Evolutionary conservation across 2,797 vertebrate species (phyloP), one percentile per base, ranked within the genome.

Genomic region (Erpetoichthys calabaricus): DNA sequence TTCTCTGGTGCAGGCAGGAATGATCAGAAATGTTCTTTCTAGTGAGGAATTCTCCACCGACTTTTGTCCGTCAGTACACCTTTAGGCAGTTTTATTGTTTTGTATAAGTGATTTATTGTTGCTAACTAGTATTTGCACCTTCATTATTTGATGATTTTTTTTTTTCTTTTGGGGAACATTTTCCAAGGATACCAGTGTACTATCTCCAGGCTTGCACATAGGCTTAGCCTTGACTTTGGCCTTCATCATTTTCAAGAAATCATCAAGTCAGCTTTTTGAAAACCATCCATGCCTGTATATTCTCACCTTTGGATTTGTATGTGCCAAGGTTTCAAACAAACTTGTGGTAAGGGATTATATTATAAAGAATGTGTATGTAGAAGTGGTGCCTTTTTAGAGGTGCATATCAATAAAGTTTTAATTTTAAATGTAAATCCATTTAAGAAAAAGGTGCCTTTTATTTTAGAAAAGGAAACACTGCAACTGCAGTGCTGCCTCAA

Each of bases 191-290:
- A 99, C 96, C 51, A 98, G 96, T 59, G 96, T 99, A 63, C 76
- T 99, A 67, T 90, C 80, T 66, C 96, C 96, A 47, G 91, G 92
- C 55, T 62, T 94, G 59, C 94, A 97, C 76, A 91, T 98, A 63
- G 83, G 91, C 63, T 80, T 98, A 55, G 78, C 93, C 70, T 84
- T 98, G 60, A 77, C 83, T 2, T 56, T 97, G 75, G 96, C 92
- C 63, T 73, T 91, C 83, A 86, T 94, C 75, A 97, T 99, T 69
- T 97, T 91, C 75, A 95, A 97, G 72, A 98, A 97, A 74, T 99
- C 96, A 8, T 80, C 92, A 68, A 91, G 84, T 59, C 80, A 81
- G 59, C 72, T 99, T 56, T 98, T 98, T 66, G 88, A 95, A 80
- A 80, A 83, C 45, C 91, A 97, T 70, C 86, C 94, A 63, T 94